Evolutionary conservation across 2,113 vertebrate genomes (phyloP), one percentile per base, ranked within the genome.

Genomic region (Trichechus manatus): DNA sequence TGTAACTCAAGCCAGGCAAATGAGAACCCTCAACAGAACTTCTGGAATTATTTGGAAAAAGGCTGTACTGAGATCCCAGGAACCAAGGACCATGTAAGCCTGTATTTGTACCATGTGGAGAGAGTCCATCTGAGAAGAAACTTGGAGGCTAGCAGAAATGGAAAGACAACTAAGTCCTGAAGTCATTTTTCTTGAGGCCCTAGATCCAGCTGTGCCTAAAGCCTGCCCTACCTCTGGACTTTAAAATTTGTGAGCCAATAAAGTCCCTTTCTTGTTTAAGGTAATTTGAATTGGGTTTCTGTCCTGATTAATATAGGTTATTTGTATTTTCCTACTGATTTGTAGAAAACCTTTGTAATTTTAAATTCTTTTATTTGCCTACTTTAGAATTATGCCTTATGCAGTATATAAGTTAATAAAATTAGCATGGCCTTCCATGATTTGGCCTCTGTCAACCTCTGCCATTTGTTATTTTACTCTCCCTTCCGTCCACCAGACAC

Each of bases 181-280:
- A 95, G n/a, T 29, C 74, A 75, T 92, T 97, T 95, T 97, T 93
- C 92, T 96, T 87, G 95, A 97, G 96, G 97, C 94, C 96, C 96
- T 97, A 77, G 92, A 98, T 98, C 96, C 97, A 97, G 96, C 95
- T 97, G 97, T 98, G 97, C 97, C 97, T 97, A 96, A 97, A 97
- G 97, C 96, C 95, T 97, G 96, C 96, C 97, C 97, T 98, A 98
- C 97, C 97, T 98, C 97, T 6, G 95, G 92, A 98, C 97, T 98
- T 97, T 93, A 97, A 97, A 80, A 72, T 97, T 97, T 97, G 97
- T 97, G 97, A 98, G 97, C 97, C 97, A 98, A 97, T 98, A 97
- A 98, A 97, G 96, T 98, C 96, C 96, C 97, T 97, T 97, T 97
- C 96, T 97, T 98, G 93, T 97, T 97, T 96, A 97, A 97, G 87